phyloP scores from a whole-genome alignment of 1,140 invertebrate species.

The Conus betulinus region DNA sequence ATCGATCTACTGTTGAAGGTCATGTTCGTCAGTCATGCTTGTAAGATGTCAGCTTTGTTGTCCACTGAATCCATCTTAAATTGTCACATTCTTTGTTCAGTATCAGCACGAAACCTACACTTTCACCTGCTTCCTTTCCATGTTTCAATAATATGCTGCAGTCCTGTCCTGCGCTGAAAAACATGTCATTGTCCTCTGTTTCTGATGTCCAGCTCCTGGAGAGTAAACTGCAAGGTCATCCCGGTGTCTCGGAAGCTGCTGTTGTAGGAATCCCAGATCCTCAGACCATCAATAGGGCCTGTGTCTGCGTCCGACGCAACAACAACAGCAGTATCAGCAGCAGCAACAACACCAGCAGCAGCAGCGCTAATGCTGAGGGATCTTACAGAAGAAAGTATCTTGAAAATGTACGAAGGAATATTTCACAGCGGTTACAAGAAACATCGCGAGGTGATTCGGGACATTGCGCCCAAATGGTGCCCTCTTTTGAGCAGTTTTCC shows the following conservation, averaged over 20 bases:
- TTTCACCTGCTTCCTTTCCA: no score
- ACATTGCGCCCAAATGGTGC: background rate
- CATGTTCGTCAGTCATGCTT: no score
- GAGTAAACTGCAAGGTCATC: background rate
- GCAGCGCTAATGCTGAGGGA: background rate
- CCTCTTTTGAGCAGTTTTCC: slow-evolving; percentile 15
- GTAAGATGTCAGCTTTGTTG: no score
- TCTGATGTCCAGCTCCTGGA: background rate
- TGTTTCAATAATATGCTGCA: no score
- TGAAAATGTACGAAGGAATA: background rate
- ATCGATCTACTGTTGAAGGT: no score
- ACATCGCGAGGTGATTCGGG: no score
- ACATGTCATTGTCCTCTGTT: no score
- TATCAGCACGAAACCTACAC: no score
- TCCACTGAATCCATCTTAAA: no score
- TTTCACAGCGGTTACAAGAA: background rate
- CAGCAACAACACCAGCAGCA: background rate
- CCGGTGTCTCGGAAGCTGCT: background rate
- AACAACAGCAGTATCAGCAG: no score
- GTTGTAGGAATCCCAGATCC: background rate
- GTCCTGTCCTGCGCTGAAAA: no score
- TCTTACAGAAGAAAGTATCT: background rate
- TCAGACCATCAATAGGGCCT: background rate
- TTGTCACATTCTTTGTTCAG: no score
- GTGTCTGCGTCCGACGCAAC: background rate